Evolutionary conservation across 2,888 invertebrate species (phyloP), one percentile per base, ranked within the genome.

Genomic region (Hecatera dysodea): DNA sequence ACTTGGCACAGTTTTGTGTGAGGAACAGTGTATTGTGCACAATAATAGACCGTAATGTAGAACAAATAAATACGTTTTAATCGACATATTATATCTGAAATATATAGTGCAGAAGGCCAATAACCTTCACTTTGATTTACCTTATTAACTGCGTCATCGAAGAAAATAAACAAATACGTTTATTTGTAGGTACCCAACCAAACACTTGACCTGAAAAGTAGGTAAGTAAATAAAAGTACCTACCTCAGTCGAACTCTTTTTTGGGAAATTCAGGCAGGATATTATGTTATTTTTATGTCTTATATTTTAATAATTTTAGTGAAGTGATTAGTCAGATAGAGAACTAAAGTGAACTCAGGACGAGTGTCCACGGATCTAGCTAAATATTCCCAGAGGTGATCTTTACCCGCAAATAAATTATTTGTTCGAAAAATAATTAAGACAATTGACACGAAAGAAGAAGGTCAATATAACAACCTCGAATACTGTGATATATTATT

Each of bases 401-500:
- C 6, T 11, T 44, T 24, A 12, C 4, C 22, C 17, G 33, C 36
- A 8, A 11, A 22, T 48, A 22, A 17, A 22, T 1, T 6, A n/a
- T 59, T n/a, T 15, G n/a, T 1, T 19, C 15, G 9, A 52, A 15
- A 33, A 50, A 63, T n/a, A 5, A 15, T 36, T 8, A 4, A 9
- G 27, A 24, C 19, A 36, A 33, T 8, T 19, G 39, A 42, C 24
- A 27, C n/a, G 2, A 56, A 36, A 56, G 29, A 65, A 67, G 61
- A 60, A 56, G n/a, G 53, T 9, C 29, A 48, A 24, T 46, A 19
- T n/a, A 39, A 27, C 12, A 72, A 56, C 56, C 36, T 72, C 73
- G 15, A 50, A 56, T 63, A 19, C 42, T n/a, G 56, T 15, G 72
- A 64, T 36, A 44, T 56, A 72, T 72, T 71, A 60, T 62, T 33